Base-by-base conservation (phyloP, 2,113 vertebrate species). In the Reinhardtius hippoglossoides region DNA sequence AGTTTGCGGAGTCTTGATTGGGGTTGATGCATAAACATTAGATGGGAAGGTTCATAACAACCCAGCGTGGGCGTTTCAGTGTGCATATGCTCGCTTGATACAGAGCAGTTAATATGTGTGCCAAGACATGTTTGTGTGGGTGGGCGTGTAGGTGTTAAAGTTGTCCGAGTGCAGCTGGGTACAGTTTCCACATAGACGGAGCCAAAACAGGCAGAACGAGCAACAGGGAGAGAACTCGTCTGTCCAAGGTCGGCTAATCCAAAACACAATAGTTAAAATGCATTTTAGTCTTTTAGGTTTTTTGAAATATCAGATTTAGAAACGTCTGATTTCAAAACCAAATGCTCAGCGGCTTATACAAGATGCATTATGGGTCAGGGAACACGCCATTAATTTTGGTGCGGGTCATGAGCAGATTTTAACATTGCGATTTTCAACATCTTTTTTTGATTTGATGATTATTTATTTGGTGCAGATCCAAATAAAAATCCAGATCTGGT, bases 1-100 rank as follows among this genome's bases (percentile, higher is more conserved):
- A 44, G 70, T 79, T 85, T 50, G 61, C 67, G 44, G 63, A 9
- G 78, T 73, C 74, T 78, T 84, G 88, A 89, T 88, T 82, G 68
- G 74, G 74, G 66, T 40, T 83, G 84, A 89, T 91, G 88, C 88
- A 92, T 93, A 91, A 92, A 92, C 92, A 93, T 93, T 80, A 91
- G 89, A 46, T 68, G 67, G 74, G 84, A 77, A 83, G 81, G 89
- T 88, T 90, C 81, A 72, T 60, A 20, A 81, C 86, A 86, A 88
- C 78, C 74, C 31, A 9, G n/a, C 3, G 88, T 91, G 87, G 91
- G 91, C 55, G 86, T 93, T 88, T 70, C 71, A 78, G 67, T 55
- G 55, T 80, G 80, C 91, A 90, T 90, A 90, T 89, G 91, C 82
- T 92, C 80, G 71, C 82, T 85, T 81, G 82, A 80, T 84, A 60